Evolutionary conservation across 2,797 vertebrate species (phyloP).

Genomic region (Rhinatrema bivittatum): DNA sequence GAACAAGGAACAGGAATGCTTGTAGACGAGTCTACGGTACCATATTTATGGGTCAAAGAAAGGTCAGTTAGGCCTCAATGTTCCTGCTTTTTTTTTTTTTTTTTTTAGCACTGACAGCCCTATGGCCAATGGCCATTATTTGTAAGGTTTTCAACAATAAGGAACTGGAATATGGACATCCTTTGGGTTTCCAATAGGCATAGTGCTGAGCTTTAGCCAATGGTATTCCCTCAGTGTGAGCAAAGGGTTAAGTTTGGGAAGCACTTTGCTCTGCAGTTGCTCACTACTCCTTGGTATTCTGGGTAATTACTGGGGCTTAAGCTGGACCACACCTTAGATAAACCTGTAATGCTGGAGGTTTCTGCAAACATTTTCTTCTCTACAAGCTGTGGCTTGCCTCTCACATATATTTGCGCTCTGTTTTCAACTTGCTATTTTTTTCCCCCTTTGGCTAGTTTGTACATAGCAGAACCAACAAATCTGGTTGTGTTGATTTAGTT

Average conservation of each 20-base stretch:
- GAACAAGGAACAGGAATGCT: too few relatives aligned
- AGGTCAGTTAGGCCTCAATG: too few relatives aligned
- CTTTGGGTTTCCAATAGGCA: too few relatives aligned
- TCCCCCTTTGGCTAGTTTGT: slow-evolving; percentile 59
- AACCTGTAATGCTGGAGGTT: slow-evolving; percentile 77
- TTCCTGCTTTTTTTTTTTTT: too few relatives aligned
- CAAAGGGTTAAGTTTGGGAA: slow-evolving; percentile 55
- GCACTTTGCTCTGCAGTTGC: slow-evolving; percentile 54
- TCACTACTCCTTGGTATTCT: slow-evolving; percentile 61
- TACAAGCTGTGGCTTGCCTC: slow-evolving; percentile 83
- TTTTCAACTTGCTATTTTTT: slow-evolving; percentile 53
- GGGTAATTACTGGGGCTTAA: slow-evolving; percentile 80
- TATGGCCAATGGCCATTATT: too few relatives aligned
- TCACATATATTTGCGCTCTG: slow-evolving; percentile 51
- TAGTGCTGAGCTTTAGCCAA: too few relatives aligned
- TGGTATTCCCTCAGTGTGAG: too few relatives aligned
- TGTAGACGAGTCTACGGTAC: too few relatives aligned
- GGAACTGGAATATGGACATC: too few relatives aligned
- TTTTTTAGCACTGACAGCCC: too few relatives aligned
- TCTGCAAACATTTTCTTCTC: slow-evolving; percentile 82
- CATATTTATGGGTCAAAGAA: too few relatives aligned
- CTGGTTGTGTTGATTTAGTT: slow-evolving; percentile 56
- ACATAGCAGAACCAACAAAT: slow-evolving; percentile 65
- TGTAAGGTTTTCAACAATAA: too few relatives aligned
- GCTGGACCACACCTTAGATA: slow-evolving; percentile 88